Evolutionary conservation across 1,140 invertebrate genomes (phyloP).

Genomic region (Drosophila mojavensis): DNA sequence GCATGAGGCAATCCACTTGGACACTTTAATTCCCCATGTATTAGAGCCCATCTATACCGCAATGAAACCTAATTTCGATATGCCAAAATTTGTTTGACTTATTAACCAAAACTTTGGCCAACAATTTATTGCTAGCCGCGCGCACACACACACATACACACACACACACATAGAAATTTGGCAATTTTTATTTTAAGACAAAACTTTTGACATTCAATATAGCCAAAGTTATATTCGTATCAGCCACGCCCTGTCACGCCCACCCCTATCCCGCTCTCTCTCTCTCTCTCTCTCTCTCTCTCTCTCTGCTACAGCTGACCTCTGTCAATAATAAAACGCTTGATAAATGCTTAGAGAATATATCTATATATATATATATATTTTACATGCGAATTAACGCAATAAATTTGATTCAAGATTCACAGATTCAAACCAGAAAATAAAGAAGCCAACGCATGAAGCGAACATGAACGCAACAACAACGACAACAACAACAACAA

Average conservation of each 20-base stretch:
- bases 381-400: slow-evolving; percentile 80
- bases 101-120: slow-evolving; percentile 38
- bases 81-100: slow-evolving; percentile 63
- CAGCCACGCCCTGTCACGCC: slow-evolving; percentile 1
- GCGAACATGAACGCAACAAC: neutral
- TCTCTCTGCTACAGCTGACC: slow-evolving; percentile 19
- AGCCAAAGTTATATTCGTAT: slow-evolving; percentile 20
- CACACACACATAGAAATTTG: slow-evolving; percentile 58
- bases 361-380: slow-evolving; percentile 55
- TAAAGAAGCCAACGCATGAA: slow-evolving; percentile 4
- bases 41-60: neutral
- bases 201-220: slow-evolving; percentile 57
- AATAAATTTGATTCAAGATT: slow-evolving; percentile 75
- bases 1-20: neutral
- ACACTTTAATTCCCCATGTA: neutral
- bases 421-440: slow-evolving; percentile 5
- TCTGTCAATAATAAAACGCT: slow-evolving; percentile 79
- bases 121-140: slow-evolving; percentile 68
- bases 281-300: neutral
- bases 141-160: slow-evolving; percentile 43
- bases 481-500: slow-evolving; percentile 17
- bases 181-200: slow-evolving; percentile 66
- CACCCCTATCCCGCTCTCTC: too few species aligned
- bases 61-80: slow-evolving; percentile 59
- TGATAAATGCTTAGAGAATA: slow-evolving; percentile 78